phyloP scores from a whole-genome alignment of 2,113 vertebrate genomes.

The Myxocyprinus asiaticus region DNA sequence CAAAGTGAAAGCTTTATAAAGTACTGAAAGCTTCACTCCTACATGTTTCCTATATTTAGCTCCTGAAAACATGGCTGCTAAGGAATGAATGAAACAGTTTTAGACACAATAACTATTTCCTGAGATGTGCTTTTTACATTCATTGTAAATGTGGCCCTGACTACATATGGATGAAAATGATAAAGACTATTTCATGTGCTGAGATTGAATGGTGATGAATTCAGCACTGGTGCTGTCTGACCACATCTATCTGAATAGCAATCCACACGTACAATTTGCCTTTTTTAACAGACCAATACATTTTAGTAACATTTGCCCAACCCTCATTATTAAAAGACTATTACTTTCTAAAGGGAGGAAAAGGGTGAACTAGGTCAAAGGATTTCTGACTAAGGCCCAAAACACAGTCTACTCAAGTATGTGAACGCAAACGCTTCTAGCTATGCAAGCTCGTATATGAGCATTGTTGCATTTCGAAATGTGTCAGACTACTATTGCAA shows the following conservation, averaged over 20 bases:
- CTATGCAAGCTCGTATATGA: too few species aligned
- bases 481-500: too few species aligned
- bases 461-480: too few species aligned
- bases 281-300: too few species aligned
- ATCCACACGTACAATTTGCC: neutral
- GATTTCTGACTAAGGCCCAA: too few species aligned
- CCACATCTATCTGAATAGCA: conserved; percentile 12
- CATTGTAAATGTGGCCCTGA: neutral
- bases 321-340: too few species aligned
- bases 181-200: neutral
- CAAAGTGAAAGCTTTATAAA: conserved; percentile 47
- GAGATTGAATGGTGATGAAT: conserved; percentile 26
- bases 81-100: conserved; percentile 21
- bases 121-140: conserved; percentile 18
- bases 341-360: too few species aligned
- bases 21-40: conserved; percentile 50
- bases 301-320: too few species aligned
- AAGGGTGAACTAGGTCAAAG: too few species aligned
- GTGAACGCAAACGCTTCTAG: too few species aligned
- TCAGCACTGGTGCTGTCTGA: neutral
- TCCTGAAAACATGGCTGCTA: conserved; percentile 44
- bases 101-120: conserved; percentile 31
- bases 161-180: conserved; percentile 19
- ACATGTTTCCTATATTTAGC: conserved; percentile 48
- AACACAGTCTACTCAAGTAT: too few species aligned